Evolutionary conservation across 2,888 invertebrate species (phyloP).

Genomic region (Mythimna impura): DNA sequence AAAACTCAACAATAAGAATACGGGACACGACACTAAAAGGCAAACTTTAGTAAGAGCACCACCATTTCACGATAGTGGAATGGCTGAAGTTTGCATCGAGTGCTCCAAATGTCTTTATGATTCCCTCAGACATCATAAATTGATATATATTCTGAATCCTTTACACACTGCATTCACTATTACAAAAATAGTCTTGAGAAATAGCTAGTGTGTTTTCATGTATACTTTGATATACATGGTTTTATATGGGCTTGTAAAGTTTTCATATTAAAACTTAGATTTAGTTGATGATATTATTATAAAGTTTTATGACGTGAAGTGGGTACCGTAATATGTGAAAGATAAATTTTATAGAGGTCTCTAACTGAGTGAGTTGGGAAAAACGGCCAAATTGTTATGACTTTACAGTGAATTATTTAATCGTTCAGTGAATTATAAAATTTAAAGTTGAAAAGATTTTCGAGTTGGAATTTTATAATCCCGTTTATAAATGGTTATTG

Average conservation of each 20-base stretch:
- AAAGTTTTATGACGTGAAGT: constrained; percentile 42
- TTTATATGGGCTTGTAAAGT: constrained; percentile 54
- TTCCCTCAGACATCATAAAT: constrained; percentile 77
- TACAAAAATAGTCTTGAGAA: constrained; percentile 49
- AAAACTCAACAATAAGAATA: constrained; percentile 47
- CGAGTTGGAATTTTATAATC: neutral
- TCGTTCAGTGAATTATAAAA: neutral
- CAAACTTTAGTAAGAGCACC: constrained; percentile 56
- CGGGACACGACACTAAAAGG: constrained; percentile 38
- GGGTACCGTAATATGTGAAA: constrained; percentile 29
- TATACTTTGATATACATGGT: constrained; percentile 38
- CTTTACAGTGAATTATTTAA: neutral
- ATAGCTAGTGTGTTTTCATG: constrained; percentile 38
- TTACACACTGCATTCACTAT: constrained; percentile 53
- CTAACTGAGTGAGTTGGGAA: constrained; percentile 34
- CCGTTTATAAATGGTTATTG: neutral
- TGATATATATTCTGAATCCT: constrained; percentile 79
- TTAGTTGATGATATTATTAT: constrained; percentile 54
- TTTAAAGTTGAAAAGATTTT: neutral
- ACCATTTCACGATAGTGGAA: constrained; percentile 53
- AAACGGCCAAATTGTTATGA: constrained; percentile 31
- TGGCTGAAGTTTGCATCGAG: constrained; percentile 71
- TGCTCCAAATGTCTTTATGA: constrained; percentile 80
- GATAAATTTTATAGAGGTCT: constrained; percentile 53
- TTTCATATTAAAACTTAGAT: constrained; percentile 62